phyloP scores from a whole-genome alignment of 1,140 invertebrate species.

The Galleria mellonella region DNA sequence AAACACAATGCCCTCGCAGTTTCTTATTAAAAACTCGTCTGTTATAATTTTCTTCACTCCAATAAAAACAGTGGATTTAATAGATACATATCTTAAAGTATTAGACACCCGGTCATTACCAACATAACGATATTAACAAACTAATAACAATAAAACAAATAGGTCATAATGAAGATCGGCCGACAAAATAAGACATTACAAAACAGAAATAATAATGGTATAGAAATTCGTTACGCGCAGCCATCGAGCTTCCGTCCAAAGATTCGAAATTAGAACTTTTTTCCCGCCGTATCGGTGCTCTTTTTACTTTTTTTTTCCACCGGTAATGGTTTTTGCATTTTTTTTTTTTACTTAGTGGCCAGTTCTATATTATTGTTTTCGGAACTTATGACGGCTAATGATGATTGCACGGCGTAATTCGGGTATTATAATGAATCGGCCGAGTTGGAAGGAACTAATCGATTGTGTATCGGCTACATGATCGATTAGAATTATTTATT shows the following conservation, averaged over 20 bases:
- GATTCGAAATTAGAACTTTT: slow-evolving; percentile 49
- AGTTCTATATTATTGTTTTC: slow-evolving; percentile 54
- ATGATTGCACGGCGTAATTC: slow-evolving; percentile 25
- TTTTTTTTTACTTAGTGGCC: slow-evolving; percentile 21
- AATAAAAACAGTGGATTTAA: too few relatives aligned
- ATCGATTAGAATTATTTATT: too few relatives aligned
- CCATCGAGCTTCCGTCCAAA: slow-evolving; percentile 44
- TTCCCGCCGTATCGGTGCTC: slow-evolving; percentile 31
- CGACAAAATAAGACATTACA: slow-evolving; percentile 33
- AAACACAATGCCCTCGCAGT: too few relatives aligned
- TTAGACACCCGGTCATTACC: background rate
- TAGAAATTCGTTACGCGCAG: slow-evolving; percentile 43
- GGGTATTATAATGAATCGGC: slow-evolving; percentile 38
- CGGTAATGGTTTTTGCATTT: slow-evolving; percentile 34
- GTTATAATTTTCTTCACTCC: too few relatives aligned
- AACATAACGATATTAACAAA: slow-evolving; percentile 12
- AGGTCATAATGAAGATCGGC: slow-evolving; percentile 4
- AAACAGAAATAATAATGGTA: slow-evolving; percentile 43
- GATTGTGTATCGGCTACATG: too few relatives aligned
- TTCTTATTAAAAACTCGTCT: too few relatives aligned
- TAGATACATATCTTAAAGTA: too few relatives aligned
- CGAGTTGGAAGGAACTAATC: slow-evolving; percentile 1
- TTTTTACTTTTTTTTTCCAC: slow-evolving; percentile 27
- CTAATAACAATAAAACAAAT: slow-evolving; percentile 25
- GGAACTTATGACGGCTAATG: slow-evolving; percentile 24